Base-by-base conservation (phyloP, 2,888 invertebrate genomes). In the Synanthedon myopaeformis region DNA sequence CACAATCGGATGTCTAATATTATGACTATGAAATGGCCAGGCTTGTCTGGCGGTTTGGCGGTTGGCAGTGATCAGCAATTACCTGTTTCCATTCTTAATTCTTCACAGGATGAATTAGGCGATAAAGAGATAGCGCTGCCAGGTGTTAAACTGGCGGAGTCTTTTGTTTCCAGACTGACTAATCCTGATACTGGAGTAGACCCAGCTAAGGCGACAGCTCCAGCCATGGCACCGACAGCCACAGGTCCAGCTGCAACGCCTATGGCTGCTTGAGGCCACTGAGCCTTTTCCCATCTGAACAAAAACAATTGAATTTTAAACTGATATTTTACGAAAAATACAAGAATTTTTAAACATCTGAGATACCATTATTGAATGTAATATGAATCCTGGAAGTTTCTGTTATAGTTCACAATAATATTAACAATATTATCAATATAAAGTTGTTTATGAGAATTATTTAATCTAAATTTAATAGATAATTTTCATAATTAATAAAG, bases 201-300 rank as follows among this genome's bases (percentile, higher is more conserved):
- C 52, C 89, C 82, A 41, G 89, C 79, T 54, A 89, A 64, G 69
- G 92, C 78, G 64, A 87, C 74, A 66, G 89, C 74, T 0, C 85
- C 79, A 0, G 82, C 79, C 79, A 83, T 73, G 0, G 82, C 82
- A 0, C 85, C 84, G 0, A 82, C 82, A 3, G 81, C 82, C 1
- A 86, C 84, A 0, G 85, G 82, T 0, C 78, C 74, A 0, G 79
- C 83, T 0, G 83, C 85, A 0, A 88, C 88, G 0, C 78, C 84
- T 57, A 83, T 79, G 1, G 82, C 79, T 0, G 76, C 68, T 4
- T 80, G 71, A 0, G 80, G 76, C 79, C 85, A 85, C 64, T 90
- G 91, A 0, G 94, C 94, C 62, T 92, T 92, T 70, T 95, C 94
- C 94, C 94, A 95, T 64, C 93, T 94, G 66, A 3, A 48, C 55